Evolutionary conservation across 2,888 invertebrate genomes (phyloP).

Genomic region (Nephrocerus scutellatus): DNA sequence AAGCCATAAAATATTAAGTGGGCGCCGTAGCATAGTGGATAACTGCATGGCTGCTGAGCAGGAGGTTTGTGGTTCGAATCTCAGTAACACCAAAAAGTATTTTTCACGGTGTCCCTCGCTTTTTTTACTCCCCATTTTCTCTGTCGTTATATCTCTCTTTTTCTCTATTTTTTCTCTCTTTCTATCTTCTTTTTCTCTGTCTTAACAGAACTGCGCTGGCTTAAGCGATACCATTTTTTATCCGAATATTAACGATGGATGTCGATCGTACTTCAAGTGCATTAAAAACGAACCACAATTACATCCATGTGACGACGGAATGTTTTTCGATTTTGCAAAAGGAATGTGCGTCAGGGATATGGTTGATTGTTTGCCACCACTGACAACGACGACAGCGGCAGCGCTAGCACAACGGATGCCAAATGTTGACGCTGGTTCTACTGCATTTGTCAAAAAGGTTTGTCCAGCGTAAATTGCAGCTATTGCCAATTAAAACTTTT

Average conservation of each 20-base stretch:
- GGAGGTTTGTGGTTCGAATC: no score
- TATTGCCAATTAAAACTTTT: no score
- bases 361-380: slow-evolving; percentile 20
- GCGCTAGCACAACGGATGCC: no score
- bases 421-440: neutral
- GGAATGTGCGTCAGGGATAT: slow-evolving; percentile 25
- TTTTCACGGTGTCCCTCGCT: no score
- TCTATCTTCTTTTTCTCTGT: neutral
- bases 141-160: no score
- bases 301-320: slow-evolving; percentile 26
- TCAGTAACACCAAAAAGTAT: no score
- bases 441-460: slow-evolving; percentile 11
- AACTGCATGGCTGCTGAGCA: no score
- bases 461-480: no score
- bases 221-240: slow-evolving; percentile 23
- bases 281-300: slow-evolving; percentile 22
- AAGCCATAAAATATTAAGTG: no score
- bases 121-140: no score
- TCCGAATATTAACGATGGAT: slow-evolving; percentile 26
- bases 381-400: no score
- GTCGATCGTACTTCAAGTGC: slow-evolving; percentile 32
- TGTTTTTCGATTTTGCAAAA: slow-evolving; percentile 23
- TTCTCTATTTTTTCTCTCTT: neutral
- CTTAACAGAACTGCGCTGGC: slow-evolving; percentile 23
- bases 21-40: no score